Base-by-base conservation (phyloP, 2,888 invertebrate genomes). In the Nomada flava region DNA sequence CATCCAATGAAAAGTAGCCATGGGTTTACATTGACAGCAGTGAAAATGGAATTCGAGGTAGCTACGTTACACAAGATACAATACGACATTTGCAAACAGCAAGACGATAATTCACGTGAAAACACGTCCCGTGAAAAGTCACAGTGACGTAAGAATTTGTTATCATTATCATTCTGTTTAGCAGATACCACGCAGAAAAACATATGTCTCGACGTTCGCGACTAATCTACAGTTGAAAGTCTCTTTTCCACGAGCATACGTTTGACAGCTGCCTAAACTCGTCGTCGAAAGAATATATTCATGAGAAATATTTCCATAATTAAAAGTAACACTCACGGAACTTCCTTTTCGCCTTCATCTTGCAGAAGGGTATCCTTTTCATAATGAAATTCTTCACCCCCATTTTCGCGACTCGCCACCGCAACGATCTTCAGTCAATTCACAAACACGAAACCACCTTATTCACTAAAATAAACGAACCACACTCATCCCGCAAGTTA, bases 351-450 rank as follows among this genome's bases (percentile, higher is more conserved):
- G 88, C 78, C 79, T 92, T 92, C 77, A 91, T 85, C 79, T 92
- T 92, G 89, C 91, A 92, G 75, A 92, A 92, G 11, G 92, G 92
- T 82, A 92, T 89, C 75, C 91, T 85, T 75, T 92, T 92, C 90
- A 91, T 91, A 55, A 92, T 90, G 57, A 92, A 92, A 79, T 90
- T 92, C 84, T 92, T 92, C 73, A 92, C 91, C 68, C 92, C 92
- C 92, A 92, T 92, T 69, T 88, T 90, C 67, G 20, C 20, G 3
- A 4, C 11, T 55, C 53, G 18, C 2, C 20, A 47, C 29, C 4
- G 7, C 20, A 47, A n/a, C 4, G 11, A 26, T 20, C 4, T 11
- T 23, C 42, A 67, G n/a, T 18, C 15, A 62, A 67, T n/a, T 18
- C 15, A 20, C 68, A 15, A 29, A 44, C n/a, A 60, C 7, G 20